phyloP scores from a whole-genome alignment of 2,888 invertebrate genomes.

The Chymomyza amoena region DNA sequence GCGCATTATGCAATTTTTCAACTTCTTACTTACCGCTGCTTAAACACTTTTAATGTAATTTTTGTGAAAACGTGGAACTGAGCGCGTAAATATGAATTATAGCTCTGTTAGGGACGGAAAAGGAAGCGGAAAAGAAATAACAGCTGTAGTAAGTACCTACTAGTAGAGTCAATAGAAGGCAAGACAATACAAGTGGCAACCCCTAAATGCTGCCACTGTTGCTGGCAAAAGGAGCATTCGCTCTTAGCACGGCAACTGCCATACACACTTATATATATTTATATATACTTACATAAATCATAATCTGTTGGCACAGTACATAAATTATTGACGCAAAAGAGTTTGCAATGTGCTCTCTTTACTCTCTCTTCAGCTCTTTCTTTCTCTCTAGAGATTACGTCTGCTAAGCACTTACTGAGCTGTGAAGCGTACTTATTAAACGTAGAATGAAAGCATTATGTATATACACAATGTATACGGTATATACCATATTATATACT shows the following conservation, averaged over 20 bases:
- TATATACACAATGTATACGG: background rate
- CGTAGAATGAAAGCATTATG: conserved; percentile 26
- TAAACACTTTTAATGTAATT: conserved; percentile 47
- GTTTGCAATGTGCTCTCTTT: conserved; percentile 56
- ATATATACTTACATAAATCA: conserved; percentile 57
- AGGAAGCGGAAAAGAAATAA: background rate
- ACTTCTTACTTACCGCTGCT: conserved; percentile 66
- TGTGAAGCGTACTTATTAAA: conserved; percentile 51
- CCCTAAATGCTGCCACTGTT: background rate
- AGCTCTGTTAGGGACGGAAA: background rate
- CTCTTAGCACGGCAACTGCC: conserved; percentile 1
- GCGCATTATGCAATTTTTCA: conserved; percentile 55
- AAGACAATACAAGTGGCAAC: background rate
- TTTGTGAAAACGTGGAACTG: background rate
- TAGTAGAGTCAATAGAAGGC: background rate
- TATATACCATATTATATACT: background rate
- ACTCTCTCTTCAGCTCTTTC: conserved; percentile 4
- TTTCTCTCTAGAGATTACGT: conserved; percentile 48
- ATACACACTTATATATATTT: background rate
- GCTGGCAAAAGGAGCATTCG: background rate
- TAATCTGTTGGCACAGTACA: conserved; percentile 68
- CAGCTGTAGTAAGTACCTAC: background rate
- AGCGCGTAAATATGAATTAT: conserved; percentile 13
- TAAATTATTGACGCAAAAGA: conserved; percentile 72
- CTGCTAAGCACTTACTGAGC: conserved; percentile 68